Evolutionary conservation across 2,888 invertebrate species (phyloP).

Genomic region (Pilophorus perplexus): DNA sequence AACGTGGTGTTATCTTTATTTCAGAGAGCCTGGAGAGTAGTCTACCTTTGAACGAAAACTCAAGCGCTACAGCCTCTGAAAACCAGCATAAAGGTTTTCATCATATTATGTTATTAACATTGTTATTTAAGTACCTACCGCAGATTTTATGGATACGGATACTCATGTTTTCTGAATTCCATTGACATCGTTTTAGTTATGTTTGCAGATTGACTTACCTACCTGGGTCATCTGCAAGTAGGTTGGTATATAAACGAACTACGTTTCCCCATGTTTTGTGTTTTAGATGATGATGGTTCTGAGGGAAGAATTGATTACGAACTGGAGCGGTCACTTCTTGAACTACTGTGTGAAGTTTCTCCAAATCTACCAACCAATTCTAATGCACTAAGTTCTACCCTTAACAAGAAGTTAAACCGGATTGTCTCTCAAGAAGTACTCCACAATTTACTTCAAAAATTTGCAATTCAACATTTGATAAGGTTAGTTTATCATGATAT

Average conservation of each 20-base stretch:
- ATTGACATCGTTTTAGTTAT: too few species aligned
- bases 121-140: too few species aligned
- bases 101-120: too few species aligned
- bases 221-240: too few species aligned
- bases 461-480: conserved; percentile 69
- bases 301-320: conserved; percentile 57
- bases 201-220: too few species aligned
- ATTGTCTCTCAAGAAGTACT: conserved; percentile 62
- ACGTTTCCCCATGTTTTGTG: conserved; percentile 20
- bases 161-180: too few species aligned
- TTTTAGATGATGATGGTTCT: conserved; percentile 46
- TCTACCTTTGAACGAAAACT: conserved; percentile 7
- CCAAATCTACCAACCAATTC: conserved; percentile 71
- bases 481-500: too few species aligned
- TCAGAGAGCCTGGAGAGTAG: conserved; percentile 32
- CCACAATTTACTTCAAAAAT: conserved; percentile 71
- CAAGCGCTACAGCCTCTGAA: neutral
- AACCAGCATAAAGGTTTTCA: conserved; percentile 32
- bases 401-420: conserved; percentile 56
- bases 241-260: too few species aligned
- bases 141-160: too few species aligned
- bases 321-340: conserved; percentile 64
- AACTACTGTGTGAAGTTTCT: conserved; percentile 66
- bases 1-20: neutral
- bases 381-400: conserved; percentile 61